Evolutionary conservation across 2,888 invertebrate species (phyloP), one percentile per base, ranked within the genome.

Genomic region (Campoplex nolae): DNA sequence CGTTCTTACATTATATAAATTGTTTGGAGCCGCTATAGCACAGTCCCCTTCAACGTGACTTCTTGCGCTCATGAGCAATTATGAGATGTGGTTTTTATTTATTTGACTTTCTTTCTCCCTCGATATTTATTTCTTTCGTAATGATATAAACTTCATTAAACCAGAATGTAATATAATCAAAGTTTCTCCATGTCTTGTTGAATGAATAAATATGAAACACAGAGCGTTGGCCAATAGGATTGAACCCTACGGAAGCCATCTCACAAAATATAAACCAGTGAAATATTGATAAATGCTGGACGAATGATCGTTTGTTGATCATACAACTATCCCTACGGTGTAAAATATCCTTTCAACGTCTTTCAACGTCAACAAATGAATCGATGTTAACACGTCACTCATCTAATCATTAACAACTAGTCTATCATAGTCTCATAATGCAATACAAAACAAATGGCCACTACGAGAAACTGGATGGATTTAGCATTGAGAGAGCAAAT

Each of bases 1-100:
- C 92, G 91, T 91, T 88, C 62, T 32, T 28, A 32, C 86, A 83
- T 88, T 84, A 87, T 84, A 91, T 91, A 91, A 89, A 90, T 91
- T 88, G 71, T 84, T 83, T 65, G 78, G 83, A 88, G 70, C 51
- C 58, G 54, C 48, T 4, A 35, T 23, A 67, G 42, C 70, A 32
- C 85, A 88, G 6, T 87, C 80, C 71, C 82, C 68, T 81, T 81
- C 71, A 56, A 11, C 16, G 32, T 23, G 16, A 32, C 28, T 23
- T 74, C 70, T 54, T 42, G 28, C 68, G 70, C 51, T 45, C 62
- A 80, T 83, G 51, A 84, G 70, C 54, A 67, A 67, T 81, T 74
- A 81, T 67, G 54, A 81, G 54, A 23, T 28, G 28, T 32, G 16
- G 65, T 23, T 35, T n/a, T 67, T 28, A 51, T 48, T 16, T 32